Evolutionary conservation across 2,888 invertebrate species (phyloP), one percentile per base, ranked within the genome.

Genomic region (Schrankia costaestrigalis): DNA sequence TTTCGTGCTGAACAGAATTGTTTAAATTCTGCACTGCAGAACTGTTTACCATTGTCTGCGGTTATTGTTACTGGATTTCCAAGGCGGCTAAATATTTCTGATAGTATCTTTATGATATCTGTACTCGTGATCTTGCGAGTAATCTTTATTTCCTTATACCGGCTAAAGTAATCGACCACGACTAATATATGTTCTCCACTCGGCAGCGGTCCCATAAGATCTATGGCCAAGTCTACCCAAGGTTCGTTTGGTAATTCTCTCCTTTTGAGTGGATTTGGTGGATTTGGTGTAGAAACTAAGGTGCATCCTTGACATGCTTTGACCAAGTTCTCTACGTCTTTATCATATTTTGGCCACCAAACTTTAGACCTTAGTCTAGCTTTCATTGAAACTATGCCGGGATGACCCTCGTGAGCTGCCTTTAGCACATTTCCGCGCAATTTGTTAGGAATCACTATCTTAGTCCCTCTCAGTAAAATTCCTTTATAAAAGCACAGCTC

Each of bases 21-120:
- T 15, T 50, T 47, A 13, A 59, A 58, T 7, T 52, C 52, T 4
- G 36, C 41, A 11, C 52, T 55, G 1, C 23, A 10, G 26, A 60
- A 60, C 11, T 57, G 57, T 12, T 25, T 27, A 0, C 59, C 56
- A 27, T 60, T 63, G 18, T 63, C 56, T 1, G 44, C 31, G 3
- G 56, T 62, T 6, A 60, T 41, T 1, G 44, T 32, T 0, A 27
- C 1, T 0, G 60, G 57, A 17, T 34, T 22, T 1, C 59, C 59
- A 3, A 60, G 21, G 2, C 56, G 19, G 3, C 41, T 35, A 25
- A 61, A 60, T 9, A 59, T 46, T 31, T 61, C 55, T 46, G 55
- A 52, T 3, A 64, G 17, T 1, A 46, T 6, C 12, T 40, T 35
- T 7, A 58, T 51, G 0, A 45, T 55, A 2, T 41, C 18, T 6